These are phyloP conservation scores for Nymphicus hollandicus DNA, from an alignment of 2,113 vertebrate genomes.

Conservation along the genomic window DNA sequence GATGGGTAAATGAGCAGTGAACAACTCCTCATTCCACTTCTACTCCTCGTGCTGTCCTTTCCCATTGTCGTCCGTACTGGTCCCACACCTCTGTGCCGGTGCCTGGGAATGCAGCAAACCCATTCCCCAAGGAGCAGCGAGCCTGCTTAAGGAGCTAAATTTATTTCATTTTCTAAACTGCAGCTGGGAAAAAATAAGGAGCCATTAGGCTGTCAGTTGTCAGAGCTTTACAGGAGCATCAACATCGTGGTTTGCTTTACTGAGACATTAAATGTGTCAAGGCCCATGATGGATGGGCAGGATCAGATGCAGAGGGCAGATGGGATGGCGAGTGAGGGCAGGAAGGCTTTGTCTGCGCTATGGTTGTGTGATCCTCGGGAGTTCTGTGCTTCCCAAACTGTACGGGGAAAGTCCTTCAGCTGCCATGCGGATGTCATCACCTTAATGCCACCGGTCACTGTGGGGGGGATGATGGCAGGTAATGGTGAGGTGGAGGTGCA, in stretches of 20 bases:
- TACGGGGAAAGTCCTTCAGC: background rate
- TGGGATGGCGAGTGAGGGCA: background rate
- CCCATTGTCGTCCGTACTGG: too few species aligned
- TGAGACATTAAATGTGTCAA: slow-evolving; percentile 47
- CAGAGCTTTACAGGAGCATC: slow-evolving; percentile 51
- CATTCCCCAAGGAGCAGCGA: background rate
- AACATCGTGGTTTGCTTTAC: slow-evolving; percentile 60
- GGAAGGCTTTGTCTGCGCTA: background rate
- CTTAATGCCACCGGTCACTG: background rate
- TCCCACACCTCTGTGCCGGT: background rate
- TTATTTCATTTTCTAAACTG: slow-evolving; percentile 65
- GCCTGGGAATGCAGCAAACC: background rate
- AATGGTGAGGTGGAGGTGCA: rapidly evolving
- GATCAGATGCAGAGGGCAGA: background rate
- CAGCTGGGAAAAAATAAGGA: slow-evolving; percentile 61
- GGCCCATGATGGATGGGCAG: slow-evolving; percentile 46
- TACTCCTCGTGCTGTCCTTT: background rate
- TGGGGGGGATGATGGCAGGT: background rate
- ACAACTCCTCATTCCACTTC: background rate
- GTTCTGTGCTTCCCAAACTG: rapidly evolving
- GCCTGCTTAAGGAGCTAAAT: slow-evolving; percentile 48
- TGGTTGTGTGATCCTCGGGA: rapidly evolving
- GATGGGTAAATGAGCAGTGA: background rate
- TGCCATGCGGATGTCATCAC: background rate
- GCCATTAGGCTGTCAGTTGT: slow-evolving; percentile 65